Base-by-base conservation (phyloP, 2,888 invertebrate species). In the Cinara cedri region DNA sequence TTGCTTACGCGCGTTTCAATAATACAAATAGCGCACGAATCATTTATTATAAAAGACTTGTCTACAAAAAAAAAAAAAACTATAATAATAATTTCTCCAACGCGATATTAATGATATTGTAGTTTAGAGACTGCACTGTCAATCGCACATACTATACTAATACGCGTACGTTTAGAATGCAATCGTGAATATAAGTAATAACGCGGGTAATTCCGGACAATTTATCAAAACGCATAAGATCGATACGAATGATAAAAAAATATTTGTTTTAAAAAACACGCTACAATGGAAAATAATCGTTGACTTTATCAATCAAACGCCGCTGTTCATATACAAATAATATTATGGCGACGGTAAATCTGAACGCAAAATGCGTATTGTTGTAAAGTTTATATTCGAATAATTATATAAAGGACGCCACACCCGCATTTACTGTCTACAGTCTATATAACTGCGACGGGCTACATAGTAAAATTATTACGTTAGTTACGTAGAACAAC, bases 41-140 rank as follows among this genome's bases (percentile, higher is more conserved):
- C 44, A 55, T 57, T 44, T 60, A 62, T 62, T 26, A 34, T 19
- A 19, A 6, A n/a, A n/a, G 26, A 72, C 14, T 14, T 19, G 60
- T 60, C 24, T 13, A 46, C 1, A 44, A 60, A 71, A 68, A 60
- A 19, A 34, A 34, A 34, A 34, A 34, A 34, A 34, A 34, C 34
- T n/a, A n/a, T n/a, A n/a, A n/a, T n/a, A n/a, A 60, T 51, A 49
- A 72, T 19, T 72, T 62, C 9, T 49, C 60, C 26, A 46, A 14
- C 14, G n/a, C n/a, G 19, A 72, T 60, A 42, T 51, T 26, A n/a
- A 1, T 51, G 24, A 3, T 63, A 55, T 42, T 57, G 46, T 57
- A 46, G 21, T 57, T 57, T 13, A 6, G 24, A 57, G 49, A 62
- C 60, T 34, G 49, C 49, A 62, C 60, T 34, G 49, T 62, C 26